Evolutionary conservation across 2,888 invertebrate genomes (phyloP).

Genomic region (Leptinotarsa tumamoca): DNA sequence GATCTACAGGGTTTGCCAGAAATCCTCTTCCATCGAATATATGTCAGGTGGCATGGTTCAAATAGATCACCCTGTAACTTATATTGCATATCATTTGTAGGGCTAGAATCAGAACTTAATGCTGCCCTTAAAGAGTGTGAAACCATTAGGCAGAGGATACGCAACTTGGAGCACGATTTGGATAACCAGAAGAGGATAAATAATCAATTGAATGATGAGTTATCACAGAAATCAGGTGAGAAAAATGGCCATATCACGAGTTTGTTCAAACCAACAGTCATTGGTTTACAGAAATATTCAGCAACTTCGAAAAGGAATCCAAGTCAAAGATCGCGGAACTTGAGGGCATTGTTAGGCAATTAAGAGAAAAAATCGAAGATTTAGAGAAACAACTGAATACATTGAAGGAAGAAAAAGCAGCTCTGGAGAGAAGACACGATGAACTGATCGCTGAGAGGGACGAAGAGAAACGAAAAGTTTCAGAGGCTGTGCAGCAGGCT

Average conservation of each 20-base stretch:
- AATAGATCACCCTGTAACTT: no score
- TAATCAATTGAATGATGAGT: constrained; percentile 71
- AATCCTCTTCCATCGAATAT: no score
- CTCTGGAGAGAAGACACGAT: constrained; percentile 63
- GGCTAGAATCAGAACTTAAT: constrained; percentile 74
- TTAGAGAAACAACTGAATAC: constrained; percentile 68
- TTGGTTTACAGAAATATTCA: constrained; percentile 54
- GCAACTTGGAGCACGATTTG: constrained; percentile 74
- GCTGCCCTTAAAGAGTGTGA: constrained; percentile 78
- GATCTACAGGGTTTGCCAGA: no score
- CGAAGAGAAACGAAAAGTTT: constrained; percentile 69
- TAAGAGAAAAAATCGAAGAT: constrained; percentile 67
- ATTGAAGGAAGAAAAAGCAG: constrained; percentile 67
- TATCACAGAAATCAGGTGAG: constrained; percentile 71
- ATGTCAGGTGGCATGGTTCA: no score
- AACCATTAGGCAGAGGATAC: constrained; percentile 71
- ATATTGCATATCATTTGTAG: constrained; percentile 59
- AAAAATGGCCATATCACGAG: no score
- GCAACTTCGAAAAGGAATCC: constrained; percentile 60
- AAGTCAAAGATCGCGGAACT: constrained; percentile 65
- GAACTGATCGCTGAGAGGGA: constrained; percentile 63
- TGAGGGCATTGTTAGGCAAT: constrained; percentile 66
- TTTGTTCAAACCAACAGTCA: neutral
- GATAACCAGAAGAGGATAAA: constrained; percentile 72
- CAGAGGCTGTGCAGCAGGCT: constrained; percentile 73